Evolutionary conservation across 2,888 invertebrate species (phyloP).

Genomic region (Polymixis lichenea): DNA sequence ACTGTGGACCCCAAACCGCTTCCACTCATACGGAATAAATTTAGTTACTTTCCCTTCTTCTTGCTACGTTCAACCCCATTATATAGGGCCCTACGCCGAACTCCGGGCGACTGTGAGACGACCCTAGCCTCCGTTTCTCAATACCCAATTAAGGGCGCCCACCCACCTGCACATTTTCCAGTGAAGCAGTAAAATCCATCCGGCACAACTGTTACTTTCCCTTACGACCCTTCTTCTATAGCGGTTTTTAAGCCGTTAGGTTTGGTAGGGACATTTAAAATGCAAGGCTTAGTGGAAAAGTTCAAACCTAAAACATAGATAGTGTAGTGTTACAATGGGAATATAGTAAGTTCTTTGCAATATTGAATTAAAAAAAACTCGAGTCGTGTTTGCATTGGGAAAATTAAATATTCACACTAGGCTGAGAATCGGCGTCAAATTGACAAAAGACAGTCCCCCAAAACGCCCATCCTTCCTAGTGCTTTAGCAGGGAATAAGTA

Average conservation of each 20-base stretch:
- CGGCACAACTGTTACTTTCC: constrained; percentile 39
- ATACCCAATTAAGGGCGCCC: constrained; percentile 32
- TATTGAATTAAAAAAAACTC: no score
- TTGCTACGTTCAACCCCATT: constrained; percentile 14
- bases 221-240: constrained; percentile 7
- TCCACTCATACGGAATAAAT: neutral
- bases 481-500: no score
- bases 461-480: no score
- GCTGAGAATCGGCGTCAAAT: no score
- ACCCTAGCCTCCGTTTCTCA: constrained; percentile 21
- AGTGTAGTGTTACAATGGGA: no score
- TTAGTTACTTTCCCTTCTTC: neutral
- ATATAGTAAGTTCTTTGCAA: no score
- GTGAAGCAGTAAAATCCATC: constrained; percentile 38
- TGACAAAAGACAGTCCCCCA: no score
- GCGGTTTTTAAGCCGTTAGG: neutral
- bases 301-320: no score
- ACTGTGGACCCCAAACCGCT: neutral
- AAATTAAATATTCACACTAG: no score
- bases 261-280: neutral
- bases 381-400: no score
- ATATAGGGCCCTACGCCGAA: neutral
- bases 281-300: neutral
- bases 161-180: constrained; percentile 35
- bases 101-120: neutral